Conservation (phyloP, 1,140 invertebrate species). For the Cylas formicarius region DNA sequence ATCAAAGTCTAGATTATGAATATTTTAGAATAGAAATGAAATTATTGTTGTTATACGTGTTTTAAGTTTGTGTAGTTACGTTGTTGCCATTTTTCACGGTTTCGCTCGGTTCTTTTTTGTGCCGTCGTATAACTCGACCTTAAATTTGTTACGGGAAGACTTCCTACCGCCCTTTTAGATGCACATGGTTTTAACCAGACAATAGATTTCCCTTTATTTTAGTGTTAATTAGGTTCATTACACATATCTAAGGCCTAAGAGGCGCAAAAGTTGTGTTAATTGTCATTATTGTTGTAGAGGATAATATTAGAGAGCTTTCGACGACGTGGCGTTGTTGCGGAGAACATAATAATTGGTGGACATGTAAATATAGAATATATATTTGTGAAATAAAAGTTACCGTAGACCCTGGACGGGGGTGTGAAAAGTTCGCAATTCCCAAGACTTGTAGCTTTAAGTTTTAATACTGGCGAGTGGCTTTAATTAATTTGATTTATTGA, state of each 20-base stretch:
- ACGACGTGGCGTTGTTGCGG: neutral
- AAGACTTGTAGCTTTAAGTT: slow-evolving; percentile 5
- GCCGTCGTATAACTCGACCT: neutral
- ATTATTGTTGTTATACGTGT: too few species aligned
- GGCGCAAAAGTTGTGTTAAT: slow-evolving; percentile 22
- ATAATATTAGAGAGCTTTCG: too few species aligned
- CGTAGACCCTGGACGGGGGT: slow-evolving; percentile 11
- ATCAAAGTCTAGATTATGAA: too few species aligned
- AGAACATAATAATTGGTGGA: neutral
- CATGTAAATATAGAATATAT: slow-evolving; percentile 5
- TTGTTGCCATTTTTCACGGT: neutral
- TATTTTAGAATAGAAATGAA: too few species aligned
- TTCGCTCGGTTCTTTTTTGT: neutral
- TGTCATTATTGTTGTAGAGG: slow-evolving; percentile 10
- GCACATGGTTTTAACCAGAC: too few species aligned
- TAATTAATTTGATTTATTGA: too few species aligned
- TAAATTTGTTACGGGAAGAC: neutral
- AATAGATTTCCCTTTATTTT: slow-evolving; percentile 10
- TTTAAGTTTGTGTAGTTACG: too few species aligned
- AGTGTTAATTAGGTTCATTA: slow-evolving; percentile 4
- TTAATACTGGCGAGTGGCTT: neutral
- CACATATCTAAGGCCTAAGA: slow-evolving; percentile 30
- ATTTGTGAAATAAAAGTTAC: slow-evolving; percentile 9
- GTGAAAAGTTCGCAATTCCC: slow-evolving; percentile 7
- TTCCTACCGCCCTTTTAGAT: too few species aligned